A percentile compares a stretch with the other conserved stretches of the same genome.
Conservation (phyloP, 1,140 invertebrate species). For the Drosophila triauraria region DNA sequence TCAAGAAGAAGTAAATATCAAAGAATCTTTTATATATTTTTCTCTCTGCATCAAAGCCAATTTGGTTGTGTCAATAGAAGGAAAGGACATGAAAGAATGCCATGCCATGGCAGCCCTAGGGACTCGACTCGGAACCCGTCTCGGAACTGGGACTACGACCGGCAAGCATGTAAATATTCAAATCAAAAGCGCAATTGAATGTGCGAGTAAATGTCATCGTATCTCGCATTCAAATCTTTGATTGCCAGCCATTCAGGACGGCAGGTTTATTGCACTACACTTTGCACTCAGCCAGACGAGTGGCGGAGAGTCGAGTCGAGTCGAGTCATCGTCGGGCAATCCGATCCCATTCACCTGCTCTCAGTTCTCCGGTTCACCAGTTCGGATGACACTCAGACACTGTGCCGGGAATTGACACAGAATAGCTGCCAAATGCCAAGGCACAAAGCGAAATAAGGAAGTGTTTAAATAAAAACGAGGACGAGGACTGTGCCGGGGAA, state of each 20-base stretch:
- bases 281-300: slow-evolving; percentile 70
- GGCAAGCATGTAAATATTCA: slow-evolving; percentile 78
- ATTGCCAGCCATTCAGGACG: slow-evolving; percentile 81
- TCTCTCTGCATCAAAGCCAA: slow-evolving; percentile 57
- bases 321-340: not conserved
- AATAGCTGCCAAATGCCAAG: slow-evolving; percentile 78
- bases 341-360: slow-evolving; percentile 61
- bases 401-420: slow-evolving; percentile 79
- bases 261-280: slow-evolving; percentile 81
- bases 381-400: slow-evolving; percentile 72
- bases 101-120: slow-evolving; percentile 8
- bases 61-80: slow-evolving; percentile 73
- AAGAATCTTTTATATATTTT: not conserved
- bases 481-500: slow-evolving; percentile 24
- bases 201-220: slow-evolving; percentile 83
- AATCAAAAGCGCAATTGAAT: slow-evolving; percentile 82
- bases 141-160: slow-evolving; percentile 41
- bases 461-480: slow-evolving; percentile 63
- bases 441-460: slow-evolving; percentile 80
- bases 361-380: slow-evolving; percentile 32
- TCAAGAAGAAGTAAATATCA: not conserved
- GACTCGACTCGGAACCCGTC: slow-evolving; percentile 18
- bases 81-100: slow-evolving; percentile 63
- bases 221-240: slow-evolving; percentile 84
- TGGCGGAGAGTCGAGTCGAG: not conserved